Evolutionary conservation across 92 coral and sea anemone genomes (phyloP).

Genomic region (Plumapathes pennacea): DNA sequence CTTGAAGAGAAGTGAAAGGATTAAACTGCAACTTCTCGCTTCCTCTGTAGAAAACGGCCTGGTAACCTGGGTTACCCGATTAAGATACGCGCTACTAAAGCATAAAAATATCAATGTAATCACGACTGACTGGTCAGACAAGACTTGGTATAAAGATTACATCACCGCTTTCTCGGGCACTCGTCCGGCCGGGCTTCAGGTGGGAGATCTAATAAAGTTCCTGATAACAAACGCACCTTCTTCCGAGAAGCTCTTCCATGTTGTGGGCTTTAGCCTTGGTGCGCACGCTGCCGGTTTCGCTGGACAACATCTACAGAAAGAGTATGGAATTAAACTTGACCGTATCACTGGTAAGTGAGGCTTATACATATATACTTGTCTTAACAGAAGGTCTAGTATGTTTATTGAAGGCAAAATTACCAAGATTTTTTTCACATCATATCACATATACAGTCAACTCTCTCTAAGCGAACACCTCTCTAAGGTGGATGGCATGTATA

Average conservation of each 20-base stretch:
- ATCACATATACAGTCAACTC: too few species aligned
- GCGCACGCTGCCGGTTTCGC: slow-evolving; percentile 60
- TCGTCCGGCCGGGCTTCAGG: slow-evolving; percentile 63
- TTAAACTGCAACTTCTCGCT: too few species aligned
- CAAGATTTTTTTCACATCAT: too few species aligned
- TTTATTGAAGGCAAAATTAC: not conserved
- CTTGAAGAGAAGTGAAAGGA: too few species aligned
- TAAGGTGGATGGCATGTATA: too few species aligned
- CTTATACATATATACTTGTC: not conserved
- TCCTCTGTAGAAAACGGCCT: too few species aligned
- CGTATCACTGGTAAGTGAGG: slow-evolving; percentile 46
- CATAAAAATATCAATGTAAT: slow-evolving; percentile 46
- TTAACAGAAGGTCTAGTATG: not conserved
- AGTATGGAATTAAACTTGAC: slow-evolving; percentile 10
- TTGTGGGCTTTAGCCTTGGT: slow-evolving; percentile 66
- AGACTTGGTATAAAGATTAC: slow-evolving; percentile 37
- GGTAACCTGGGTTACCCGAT: slow-evolving; percentile 49
- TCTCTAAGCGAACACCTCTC: too few species aligned
- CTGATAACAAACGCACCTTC: slow-evolving; percentile 19
- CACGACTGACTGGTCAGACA: slow-evolving; percentile 53
- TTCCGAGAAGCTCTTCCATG: slow-evolving; percentile 35
- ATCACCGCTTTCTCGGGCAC: slow-evolving; percentile 52
- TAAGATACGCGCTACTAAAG: slow-evolving; percentile 32
- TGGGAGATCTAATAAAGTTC: slow-evolving; percentile 43
- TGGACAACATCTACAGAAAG: slow-evolving; percentile 26